These are phyloP conservation scores for Panthera uncia DNA, from an alignment of 2,113 vertebrate species.

Conservation along the genomic window DNA sequence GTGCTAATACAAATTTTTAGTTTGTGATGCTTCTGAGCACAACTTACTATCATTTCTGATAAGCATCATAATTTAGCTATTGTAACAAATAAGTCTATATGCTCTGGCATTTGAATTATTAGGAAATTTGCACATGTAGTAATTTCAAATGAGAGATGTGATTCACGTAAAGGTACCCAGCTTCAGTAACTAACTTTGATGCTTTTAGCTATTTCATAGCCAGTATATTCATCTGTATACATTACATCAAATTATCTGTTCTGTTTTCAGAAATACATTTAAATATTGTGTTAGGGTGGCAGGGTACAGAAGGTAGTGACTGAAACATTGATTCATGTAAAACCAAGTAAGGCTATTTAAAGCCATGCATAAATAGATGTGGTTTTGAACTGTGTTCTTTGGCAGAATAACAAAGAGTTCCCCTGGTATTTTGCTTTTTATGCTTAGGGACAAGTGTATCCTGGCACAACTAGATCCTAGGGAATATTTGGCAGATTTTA, in stretches of 20 bases:
- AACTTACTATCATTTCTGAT: background rate
- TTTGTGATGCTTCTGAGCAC: background rate
- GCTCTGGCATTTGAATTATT: conserved; percentile 37
- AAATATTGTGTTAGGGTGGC: background rate
- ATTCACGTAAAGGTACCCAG: background rate
- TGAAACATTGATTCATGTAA: background rate
- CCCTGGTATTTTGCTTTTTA: background rate
- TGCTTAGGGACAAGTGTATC: conserved; percentile 71
- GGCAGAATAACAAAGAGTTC: conserved; percentile 50
- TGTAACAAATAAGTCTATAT: background rate
- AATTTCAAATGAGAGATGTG: background rate
- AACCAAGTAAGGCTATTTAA: background rate
- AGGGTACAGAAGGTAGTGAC: background rate
- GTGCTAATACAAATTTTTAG: background rate
- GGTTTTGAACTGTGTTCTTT: background rate
- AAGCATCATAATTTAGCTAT: background rate
- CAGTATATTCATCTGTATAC: rapidly evolving
- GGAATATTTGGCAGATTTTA: conserved; percentile 82
- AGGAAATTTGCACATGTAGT: background rate
- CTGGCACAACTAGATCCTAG: conserved; percentile 74
- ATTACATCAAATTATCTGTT: background rate
- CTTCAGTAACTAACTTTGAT: background rate
- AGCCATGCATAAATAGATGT: background rate
- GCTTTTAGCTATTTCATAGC: conserved; percentile 41
- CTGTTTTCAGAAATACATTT: conserved; percentile 57